These are phyloP conservation scores for Rhinophrynus dorsalis DNA, from an alignment of 2,797 vertebrate genomes.

Conservation along the genomic window DNA sequence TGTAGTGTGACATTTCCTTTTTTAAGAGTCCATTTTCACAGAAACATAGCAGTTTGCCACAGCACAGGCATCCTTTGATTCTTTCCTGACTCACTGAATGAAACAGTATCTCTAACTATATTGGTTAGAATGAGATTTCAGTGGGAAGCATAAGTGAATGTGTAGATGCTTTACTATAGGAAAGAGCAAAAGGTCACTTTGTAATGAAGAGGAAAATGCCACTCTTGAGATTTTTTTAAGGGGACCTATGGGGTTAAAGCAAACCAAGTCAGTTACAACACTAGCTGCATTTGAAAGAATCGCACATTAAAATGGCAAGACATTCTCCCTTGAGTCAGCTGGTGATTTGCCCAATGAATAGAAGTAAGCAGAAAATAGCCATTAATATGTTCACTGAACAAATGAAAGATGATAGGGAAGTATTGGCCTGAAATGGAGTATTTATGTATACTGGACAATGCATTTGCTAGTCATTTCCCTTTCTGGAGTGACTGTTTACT, in stretches of 20 bases:
- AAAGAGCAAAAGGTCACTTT: slow-evolving; percentile 48
- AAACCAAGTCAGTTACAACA: slow-evolving; percentile 25
- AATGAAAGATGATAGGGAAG: slow-evolving; percentile 10
- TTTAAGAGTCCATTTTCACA: slow-evolving; percentile 74
- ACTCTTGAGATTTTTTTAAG: slow-evolving; percentile 40
- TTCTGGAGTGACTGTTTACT: too few species aligned
- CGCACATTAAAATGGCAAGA: slow-evolving; percentile 36
- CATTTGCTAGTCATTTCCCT: too few species aligned
- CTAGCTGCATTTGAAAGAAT: slow-evolving; percentile 38
- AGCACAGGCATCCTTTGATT: slow-evolving; percentile 74
- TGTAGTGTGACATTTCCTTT: slow-evolving; percentile 78
- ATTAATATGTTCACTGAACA: slow-evolving; percentile 20
- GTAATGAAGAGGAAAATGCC: slow-evolving; percentile 50
- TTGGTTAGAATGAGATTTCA: slow-evolving; percentile 39
- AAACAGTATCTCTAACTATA: slow-evolving; percentile 49
- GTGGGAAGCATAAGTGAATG: slow-evolving; percentile 36
- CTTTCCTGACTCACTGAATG: slow-evolving; percentile 67
- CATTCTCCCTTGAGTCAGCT: slow-evolving; percentile 20
- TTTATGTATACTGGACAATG: slow-evolving; percentile 1
- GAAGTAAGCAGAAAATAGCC: slow-evolving; percentile 5
- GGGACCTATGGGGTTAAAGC: slow-evolving; percentile 43
- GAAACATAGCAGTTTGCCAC: slow-evolving; percentile 66
- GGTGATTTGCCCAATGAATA: slow-evolving; percentile 28
- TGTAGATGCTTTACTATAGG: slow-evolving; percentile 40
- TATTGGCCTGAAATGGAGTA: not conserved